Base-by-base conservation (phyloP, 2,888 invertebrate genomes). In the Brachyptera putata region DNA sequence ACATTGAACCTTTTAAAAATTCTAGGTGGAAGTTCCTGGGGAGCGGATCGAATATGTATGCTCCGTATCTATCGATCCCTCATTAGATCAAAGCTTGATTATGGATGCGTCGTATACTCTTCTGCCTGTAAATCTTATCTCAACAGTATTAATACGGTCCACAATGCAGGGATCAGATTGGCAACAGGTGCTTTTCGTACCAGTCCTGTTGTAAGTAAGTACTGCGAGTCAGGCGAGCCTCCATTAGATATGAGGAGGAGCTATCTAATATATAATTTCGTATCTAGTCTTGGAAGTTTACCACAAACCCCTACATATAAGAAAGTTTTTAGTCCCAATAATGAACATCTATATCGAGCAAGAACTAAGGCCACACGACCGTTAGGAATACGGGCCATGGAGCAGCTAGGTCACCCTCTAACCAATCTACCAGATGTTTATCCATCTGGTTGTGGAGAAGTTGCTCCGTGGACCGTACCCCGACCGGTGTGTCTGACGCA, bases 1-100 rank as follows among this genome's bases (percentile, higher is more conserved):
- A 7, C 18, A 18, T 21, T 57, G 13, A 58, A 58, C n/a, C 7
- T 58, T 49, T 39, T 57, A 21, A n/a, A 14, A 25, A 46, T 41
- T 34, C 41, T 41, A 16, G 37, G 36, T 36, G 26, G 21, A 26
- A 37, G 56, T 3, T 16, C 34, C 11, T 39, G 41, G 41, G 56
- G 56, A 21, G 56, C 56, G 11, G 56, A 56, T n/a, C 37, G 56
- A 2, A 56, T 13, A 9, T 16, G 26, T 36, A 39, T 56, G 56
- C 56, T 56, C 14, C 37, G 22, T n/a, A 21, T 56, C 2, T 39
- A 56, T 21, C 7, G 57, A 9, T 1, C 57, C 1, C 41, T 57
- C 4, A 22, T 57, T 16, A 22, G 41, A 13, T 41, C 41, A 41
- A 3, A 21, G 14, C 14, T 22, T 7, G 57, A 43, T 22, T 57